These are phyloP conservation scores for Istiophorus platypterus DNA, from an alignment of 2,113 vertebrate genomes.

Conservation along the genomic window DNA sequence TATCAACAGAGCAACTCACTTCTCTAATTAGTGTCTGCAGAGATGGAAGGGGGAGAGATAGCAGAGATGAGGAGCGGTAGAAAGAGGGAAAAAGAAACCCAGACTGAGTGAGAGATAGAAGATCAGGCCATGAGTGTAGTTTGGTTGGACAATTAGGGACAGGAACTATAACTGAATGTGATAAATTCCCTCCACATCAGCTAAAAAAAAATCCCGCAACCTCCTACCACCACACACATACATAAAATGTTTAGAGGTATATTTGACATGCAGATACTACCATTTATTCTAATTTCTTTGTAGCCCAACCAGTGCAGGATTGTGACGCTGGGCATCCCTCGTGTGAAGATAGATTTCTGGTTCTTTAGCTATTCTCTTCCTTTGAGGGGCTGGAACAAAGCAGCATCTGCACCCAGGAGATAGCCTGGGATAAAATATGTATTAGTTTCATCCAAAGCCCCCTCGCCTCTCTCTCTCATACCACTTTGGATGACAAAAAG, in stretches of 20 bases:
- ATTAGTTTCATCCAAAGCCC: slow-evolving; percentile 77
- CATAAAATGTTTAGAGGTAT: background rate
- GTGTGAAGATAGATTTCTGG: slow-evolving; percentile 70
- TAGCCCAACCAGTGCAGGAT: slow-evolving; percentile 67
- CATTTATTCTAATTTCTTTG: slow-evolving; percentile 78
- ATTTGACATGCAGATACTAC: slow-evolving; percentile 63
- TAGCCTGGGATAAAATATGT: slow-evolving; percentile 85
- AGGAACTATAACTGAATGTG: slow-evolving; percentile 25
- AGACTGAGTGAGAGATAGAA: slow-evolving; percentile 55
- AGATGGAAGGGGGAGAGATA: slow-evolving; percentile 39
- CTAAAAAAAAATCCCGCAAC: background rate
- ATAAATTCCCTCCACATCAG: slow-evolving; percentile 17
- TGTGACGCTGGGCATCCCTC: slow-evolving; percentile 50
- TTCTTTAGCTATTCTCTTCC: slow-evolving; percentile 56
- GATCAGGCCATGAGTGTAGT: slow-evolving; percentile 66
- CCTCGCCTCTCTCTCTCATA: slow-evolving; percentile 65
- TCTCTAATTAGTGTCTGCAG: slow-evolving; percentile 81
- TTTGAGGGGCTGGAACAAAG: slow-evolving; percentile 66
- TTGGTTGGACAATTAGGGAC: slow-evolving; percentile 60
- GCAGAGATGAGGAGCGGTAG: slow-evolving; percentile 9
- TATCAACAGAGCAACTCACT: slow-evolving; percentile 80
- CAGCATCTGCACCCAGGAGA: slow-evolving; percentile 72
- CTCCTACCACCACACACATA: background rate
- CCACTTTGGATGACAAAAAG: slow-evolving; percentile 81
- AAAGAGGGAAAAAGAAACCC: slow-evolving; percentile 11